Percentiles rank a stretch among this genome's conserved stretches.
Conservation (phyloP, 2,888 invertebrate genomes). For the Phlogophora meticulosa region DNA sequence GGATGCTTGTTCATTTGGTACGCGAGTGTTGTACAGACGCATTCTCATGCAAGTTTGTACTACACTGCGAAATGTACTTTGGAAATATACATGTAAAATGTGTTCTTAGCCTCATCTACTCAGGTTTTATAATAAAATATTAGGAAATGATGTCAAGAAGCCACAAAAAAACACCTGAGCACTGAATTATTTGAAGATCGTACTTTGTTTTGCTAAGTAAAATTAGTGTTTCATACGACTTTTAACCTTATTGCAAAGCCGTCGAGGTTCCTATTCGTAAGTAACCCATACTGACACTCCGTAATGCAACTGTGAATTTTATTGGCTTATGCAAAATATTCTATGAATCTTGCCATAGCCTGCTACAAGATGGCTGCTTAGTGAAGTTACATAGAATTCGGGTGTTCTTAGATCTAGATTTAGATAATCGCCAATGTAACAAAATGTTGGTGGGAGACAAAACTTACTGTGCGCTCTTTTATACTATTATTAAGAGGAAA, state of each 20-base stretch:
- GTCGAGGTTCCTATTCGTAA: too few species aligned
- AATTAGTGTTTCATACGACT: too few species aligned
- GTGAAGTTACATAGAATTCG: neutral
- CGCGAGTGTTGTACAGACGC: neutral
- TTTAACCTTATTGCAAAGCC: too few species aligned
- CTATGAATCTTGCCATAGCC: too few species aligned
- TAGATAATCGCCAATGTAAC: neutral
- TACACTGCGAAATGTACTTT: neutral
- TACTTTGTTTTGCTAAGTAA: too few species aligned
- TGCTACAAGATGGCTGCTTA: neutral
- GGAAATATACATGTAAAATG: neutral
- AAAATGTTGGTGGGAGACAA: neutral
- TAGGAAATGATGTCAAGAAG: neutral
- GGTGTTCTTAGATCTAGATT: too few species aligned
- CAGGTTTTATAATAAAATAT: neutral
- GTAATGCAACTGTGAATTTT: too few species aligned
- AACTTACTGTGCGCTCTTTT: neutral
- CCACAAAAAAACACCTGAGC: too few species aligned
- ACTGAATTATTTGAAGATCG: too few species aligned
- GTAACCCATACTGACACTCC: too few species aligned
- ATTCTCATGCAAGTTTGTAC: slow-evolving; percentile 23
- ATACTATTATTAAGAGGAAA: neutral
- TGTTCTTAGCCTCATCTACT: slow-evolving; percentile 16
- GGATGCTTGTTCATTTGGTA: slow-evolving; percentile 8
- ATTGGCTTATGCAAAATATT: too few species aligned